phyloP scores from a whole-genome alignment of 2,888 invertebrate species.

The Galerucella pusilla region DNA sequence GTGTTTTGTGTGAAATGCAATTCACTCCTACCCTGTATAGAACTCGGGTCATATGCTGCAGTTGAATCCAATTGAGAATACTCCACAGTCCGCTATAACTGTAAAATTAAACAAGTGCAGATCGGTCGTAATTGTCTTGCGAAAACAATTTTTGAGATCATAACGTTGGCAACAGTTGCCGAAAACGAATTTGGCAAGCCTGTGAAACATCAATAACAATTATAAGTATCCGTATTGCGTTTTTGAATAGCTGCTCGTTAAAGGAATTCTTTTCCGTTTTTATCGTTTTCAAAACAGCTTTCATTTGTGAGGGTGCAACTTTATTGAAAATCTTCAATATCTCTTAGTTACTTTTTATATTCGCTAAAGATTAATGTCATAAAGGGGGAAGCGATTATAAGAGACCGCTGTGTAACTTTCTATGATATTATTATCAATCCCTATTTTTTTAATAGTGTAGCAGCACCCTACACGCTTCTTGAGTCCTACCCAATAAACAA shows the following conservation, averaged over 20 bases:
- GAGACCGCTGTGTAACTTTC: neutral
- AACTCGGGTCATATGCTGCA: conserved; percentile 6
- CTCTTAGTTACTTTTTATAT: neutral
- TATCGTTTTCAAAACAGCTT: neutral
- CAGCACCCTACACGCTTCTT: too few relatives aligned
- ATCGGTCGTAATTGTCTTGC: conserved; percentile 47
- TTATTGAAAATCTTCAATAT: neutral
- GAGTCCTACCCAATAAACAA: too few relatives aligned
- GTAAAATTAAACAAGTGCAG: conserved; percentile 46
- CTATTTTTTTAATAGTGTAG: too few relatives aligned
- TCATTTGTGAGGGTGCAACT: neutral
- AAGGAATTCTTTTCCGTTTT: neutral
- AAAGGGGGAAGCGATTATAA: neutral
- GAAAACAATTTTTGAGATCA: conserved; percentile 49
- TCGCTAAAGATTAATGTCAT: neutral
- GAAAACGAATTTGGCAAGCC: conserved; percentile 44
- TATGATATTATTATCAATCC: too few relatives aligned
- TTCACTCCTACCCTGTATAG: neutral
- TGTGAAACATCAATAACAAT: conserved; percentile 46
- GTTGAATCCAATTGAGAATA: conserved; percentile 25
- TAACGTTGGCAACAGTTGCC: conserved; percentile 50
- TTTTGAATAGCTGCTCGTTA: conserved; percentile 42
- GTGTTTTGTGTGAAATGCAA: neutral
- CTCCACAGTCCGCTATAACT: conserved; percentile 39
- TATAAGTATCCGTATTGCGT: conserved; percentile 50